Base-by-base conservation (phyloP, 1,140 invertebrate species). In the Micrasema minimum region DNA sequence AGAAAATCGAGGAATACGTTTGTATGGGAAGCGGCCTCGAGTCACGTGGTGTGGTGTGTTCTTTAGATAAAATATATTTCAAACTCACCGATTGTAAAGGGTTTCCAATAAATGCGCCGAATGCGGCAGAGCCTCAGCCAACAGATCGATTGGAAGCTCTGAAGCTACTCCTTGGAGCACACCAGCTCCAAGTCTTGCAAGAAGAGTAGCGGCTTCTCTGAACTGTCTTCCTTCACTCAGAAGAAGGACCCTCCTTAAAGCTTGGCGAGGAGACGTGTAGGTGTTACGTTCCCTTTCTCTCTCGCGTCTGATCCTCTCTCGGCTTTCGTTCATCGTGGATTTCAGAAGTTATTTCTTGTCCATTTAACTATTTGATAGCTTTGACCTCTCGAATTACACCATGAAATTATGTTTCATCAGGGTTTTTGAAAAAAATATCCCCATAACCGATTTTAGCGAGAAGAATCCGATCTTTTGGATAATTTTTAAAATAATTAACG, bases 61-160 rank as follows among this genome's bases (percentile, higher is more conserved):
- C n/a, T n/a, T n/a, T n/a, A n/a, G n/a, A n/a, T n/a, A n/a, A n/a
- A n/a, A n/a, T n/a, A n/a, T n/a, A n/a, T n/a, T n/a, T n/a, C n/a
- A n/a, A 31, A 53, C 78, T 80, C 77, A 86, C 87, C 93, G 93
- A 68, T 90, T 89, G 77, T 95, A 93, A 0, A 97, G 85, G 0
- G 93, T 92, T 79, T 97, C 95, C 48, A 97, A 81, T 41, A 97
- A 85, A 71, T 92, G 90, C 1, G 96, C 87, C 53, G 92, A 94
- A 78, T 94, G 90, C 1, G 95, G 95, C 81, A 97, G 85, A 2
- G 93, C 89, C 75, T 96, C 94, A 22, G 96, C 89, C 74, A 97
- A 87, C 72, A 95, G 82, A 78, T 96, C 95, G 16, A 96, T 86
- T 0, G 95, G 95, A 65, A 97, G 83, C 71, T 96, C 93, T 0